These are phyloP conservation scores for Rhopalosiphum padi DNA, from an alignment of 1,140 invertebrate species.

Conservation along the genomic window DNA sequence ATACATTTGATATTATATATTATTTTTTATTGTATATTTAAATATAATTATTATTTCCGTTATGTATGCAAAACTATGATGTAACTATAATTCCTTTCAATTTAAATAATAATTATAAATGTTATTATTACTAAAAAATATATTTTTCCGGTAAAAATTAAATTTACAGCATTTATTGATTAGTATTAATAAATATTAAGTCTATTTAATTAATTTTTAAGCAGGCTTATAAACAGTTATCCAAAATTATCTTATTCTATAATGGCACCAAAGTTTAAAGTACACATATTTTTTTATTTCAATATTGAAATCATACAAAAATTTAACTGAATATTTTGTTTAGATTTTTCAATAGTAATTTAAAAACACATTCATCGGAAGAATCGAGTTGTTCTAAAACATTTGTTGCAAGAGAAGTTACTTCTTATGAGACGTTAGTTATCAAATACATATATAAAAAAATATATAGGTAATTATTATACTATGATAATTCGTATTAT, in stretches of 20 bases:
- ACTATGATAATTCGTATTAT: neutral
- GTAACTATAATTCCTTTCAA: neutral
- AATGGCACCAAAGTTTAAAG: neutral
- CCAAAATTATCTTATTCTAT: neutral
- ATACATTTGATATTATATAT: slow-evolving; percentile 49
- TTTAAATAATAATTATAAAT: neutral
- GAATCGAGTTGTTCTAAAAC: slow-evolving; percentile 54
- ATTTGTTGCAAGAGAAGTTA: neutral
- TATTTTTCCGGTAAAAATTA: neutral
- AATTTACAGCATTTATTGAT: neutral
- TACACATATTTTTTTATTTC: slow-evolving; percentile 36
- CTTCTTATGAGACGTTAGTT: slow-evolving; percentile 16
- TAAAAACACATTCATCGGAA: slow-evolving; percentile 68
- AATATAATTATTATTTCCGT: neutral
- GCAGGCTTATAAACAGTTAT: neutral
- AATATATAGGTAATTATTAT: neutral
- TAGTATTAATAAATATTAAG: neutral
- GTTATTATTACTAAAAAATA: neutral
- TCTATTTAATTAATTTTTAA: neutral
- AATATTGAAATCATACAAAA: slow-evolving; percentile 5
- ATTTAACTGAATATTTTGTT: slow-evolving; percentile 57
- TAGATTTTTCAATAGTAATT: slow-evolving; percentile 83
- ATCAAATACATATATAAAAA: neutral
- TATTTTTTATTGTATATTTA: neutral
- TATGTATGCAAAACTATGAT: neutral